Evolutionary conservation across 2,888 invertebrate species (phyloP).

Genomic region (Pandemis corylana): DNA sequence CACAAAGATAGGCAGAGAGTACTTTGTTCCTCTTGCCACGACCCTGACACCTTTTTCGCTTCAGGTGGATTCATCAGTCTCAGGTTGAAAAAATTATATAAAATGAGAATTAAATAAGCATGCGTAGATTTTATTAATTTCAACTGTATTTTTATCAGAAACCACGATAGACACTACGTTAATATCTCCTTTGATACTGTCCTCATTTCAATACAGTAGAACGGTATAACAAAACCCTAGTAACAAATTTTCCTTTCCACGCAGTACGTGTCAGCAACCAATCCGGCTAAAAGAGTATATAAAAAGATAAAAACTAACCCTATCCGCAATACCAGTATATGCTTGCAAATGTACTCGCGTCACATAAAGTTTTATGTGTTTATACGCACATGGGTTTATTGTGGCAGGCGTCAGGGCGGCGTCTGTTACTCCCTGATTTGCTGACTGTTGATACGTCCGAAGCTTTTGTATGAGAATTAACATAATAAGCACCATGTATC

Average conservation of each 20-base stretch:
- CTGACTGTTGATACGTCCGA: neutral
- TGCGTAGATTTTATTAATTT: too few species aligned
- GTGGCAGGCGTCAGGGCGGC: conserved; percentile 34
- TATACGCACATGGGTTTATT: conserved; percentile 38
- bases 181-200: neutral
- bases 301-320: conserved; percentile 35
- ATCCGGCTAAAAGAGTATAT: conserved; percentile 28
- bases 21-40: too few species aligned
- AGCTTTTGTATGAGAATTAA: neutral
- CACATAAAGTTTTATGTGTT: conserved; percentile 42
- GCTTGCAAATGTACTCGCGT: conserved; percentile 36
- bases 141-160: too few species aligned
- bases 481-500: neutral
- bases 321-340: conserved; percentile 19
- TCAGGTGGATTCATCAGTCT: too few species aligned
- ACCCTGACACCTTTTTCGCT: too few species aligned
- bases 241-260: neutral
- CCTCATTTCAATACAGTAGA: neutral
- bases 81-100: too few species aligned
- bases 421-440: conserved; percentile 32
- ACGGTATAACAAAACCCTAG: neutral
- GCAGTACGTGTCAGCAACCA: conserved; percentile 31
- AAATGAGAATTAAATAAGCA: too few species aligned
- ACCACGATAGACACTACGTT: too few species aligned
- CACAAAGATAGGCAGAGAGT: too few species aligned